Percentiles rank a stretch among this genome's conserved stretches.
phyloP scores from a whole-genome alignment of 2,888 invertebrate species.

The Lampropteryx suffumata region DNA sequence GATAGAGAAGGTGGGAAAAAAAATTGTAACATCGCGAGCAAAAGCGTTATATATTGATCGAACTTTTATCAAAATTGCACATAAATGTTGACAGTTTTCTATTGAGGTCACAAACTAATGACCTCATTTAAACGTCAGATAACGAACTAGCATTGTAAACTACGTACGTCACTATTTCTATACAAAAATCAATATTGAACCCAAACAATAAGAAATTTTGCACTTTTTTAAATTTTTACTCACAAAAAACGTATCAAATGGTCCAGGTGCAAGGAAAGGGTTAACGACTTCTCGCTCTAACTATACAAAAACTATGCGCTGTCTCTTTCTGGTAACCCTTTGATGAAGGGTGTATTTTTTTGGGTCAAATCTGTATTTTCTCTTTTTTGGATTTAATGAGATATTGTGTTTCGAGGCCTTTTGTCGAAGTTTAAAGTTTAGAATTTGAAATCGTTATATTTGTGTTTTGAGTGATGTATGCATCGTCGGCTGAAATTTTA shows the following conservation, averaged over 20 bases:
- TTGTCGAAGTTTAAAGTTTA: constrained; percentile 35
- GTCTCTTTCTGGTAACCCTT: constrained; percentile 70
- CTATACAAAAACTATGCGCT: constrained; percentile 27
- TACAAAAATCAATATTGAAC: constrained; percentile 80
- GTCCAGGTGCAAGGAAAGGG: constrained; percentile 79
- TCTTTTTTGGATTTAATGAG: constrained; percentile 74
- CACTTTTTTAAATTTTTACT: constrained; percentile 73
- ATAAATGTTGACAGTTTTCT: constrained; percentile 40
- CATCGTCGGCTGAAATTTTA: no score
- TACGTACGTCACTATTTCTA: constrained; percentile 54
- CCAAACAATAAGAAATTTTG: constrained; percentile 71
- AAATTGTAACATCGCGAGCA: background rate
- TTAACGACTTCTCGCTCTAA: constrained; percentile 56
- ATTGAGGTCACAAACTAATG: constrained; percentile 60
- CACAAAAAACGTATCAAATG: constrained; percentile 60
- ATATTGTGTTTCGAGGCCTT: constrained; percentile 73
- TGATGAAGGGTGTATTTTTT: constrained; percentile 68
- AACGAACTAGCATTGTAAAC: constrained; percentile 74
- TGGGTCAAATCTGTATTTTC: constrained; percentile 78
- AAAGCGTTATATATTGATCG: constrained; percentile 8
- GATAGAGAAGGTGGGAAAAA: background rate
- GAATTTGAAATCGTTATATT: constrained; percentile 24
- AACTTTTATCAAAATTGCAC: constrained; percentile 14
- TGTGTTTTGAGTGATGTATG: constrained; percentile 12
- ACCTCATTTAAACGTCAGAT: constrained; percentile 66